Percentiles rank a stretch among this genome's conserved stretches.
Conservation (phyloP, 2,113 vertebrate genomes). For the Typhlomys cinereus region DNA sequence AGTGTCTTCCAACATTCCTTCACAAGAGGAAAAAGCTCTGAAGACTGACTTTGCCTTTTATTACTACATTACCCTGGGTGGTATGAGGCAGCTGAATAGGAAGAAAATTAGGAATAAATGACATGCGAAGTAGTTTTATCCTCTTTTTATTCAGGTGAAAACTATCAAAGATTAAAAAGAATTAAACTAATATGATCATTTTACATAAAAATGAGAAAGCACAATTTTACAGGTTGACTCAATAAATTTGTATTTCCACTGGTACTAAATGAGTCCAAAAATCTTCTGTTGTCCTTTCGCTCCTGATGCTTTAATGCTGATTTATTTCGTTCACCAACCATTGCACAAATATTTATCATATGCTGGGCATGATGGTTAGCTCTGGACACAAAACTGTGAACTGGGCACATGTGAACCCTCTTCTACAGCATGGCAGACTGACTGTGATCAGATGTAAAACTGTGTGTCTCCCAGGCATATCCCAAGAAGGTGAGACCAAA, state of each 20-base stretch:
- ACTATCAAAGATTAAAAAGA: neutral
- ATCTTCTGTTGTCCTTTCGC: neutral
- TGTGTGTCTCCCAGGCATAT: neutral
- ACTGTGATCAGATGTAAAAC: neutral
- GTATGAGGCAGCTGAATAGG: neutral
- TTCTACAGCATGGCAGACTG: neutral
- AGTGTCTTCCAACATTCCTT: neutral
- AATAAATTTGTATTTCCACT: neutral
- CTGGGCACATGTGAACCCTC: neutral
- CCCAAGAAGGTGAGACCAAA: neutral
- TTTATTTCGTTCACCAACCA: neutral
- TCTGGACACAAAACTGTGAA: neutral
- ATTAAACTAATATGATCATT: neutral
- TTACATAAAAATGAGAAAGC: constrained; percentile 15
- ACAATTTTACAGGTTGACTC: neutral
- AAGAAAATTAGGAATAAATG: neutral
- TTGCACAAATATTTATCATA: neutral
- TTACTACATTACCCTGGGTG: neutral
- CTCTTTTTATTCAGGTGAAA: neutral
- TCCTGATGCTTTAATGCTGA: neutral
- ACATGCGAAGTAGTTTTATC: neutral
- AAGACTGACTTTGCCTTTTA: neutral
- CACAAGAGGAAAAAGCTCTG: neutral
- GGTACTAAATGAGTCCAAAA: neutral
- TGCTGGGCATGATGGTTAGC: neutral